These are phyloP conservation scores for Gila robusta DNA, from an alignment of 2,797 vertebrate genomes.

Conservation along the genomic window DNA sequence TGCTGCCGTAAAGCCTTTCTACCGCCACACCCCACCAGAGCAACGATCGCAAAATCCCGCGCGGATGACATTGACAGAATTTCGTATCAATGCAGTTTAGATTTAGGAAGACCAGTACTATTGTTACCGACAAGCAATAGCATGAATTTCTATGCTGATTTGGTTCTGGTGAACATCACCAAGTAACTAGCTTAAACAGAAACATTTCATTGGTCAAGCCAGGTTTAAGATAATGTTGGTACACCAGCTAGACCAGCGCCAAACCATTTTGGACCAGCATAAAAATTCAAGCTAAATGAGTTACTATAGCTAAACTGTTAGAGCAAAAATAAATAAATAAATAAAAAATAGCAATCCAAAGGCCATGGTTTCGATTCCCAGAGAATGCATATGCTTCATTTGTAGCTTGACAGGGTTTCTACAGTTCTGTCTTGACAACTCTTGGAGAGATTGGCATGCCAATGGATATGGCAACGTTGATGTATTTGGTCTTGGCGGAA, in stretches of 20 bases:
- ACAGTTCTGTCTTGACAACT: neutral
- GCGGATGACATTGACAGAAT: neutral
- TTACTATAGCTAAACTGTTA: neutral
- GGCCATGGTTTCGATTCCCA: neutral
- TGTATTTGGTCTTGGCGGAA: too few species aligned
- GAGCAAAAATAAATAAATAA: neutral
- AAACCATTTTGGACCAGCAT: neutral
- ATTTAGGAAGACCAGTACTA: neutral
- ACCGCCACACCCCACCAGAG: conserved; percentile 14
- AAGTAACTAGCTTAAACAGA: neutral
- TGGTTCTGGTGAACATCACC: neutral
- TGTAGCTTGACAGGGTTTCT: neutral
- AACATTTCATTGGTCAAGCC: neutral
- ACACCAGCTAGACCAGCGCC: neutral
- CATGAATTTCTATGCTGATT: neutral
- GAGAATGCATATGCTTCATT: neutral
- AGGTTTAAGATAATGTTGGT: neutral
- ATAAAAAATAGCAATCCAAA: neutral
- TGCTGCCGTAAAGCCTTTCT: conserved; percentile 33
- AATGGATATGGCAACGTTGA: too few species aligned
- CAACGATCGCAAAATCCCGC: neutral
- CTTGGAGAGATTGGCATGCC: too few species aligned
- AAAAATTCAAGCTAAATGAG: neutral
- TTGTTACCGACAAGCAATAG: neutral
- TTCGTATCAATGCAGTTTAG: neutral